These are phyloP conservation scores for Scaptomyza parva DNA, from an alignment of 2,888 invertebrate species.

Conservation along the genomic window DNA sequence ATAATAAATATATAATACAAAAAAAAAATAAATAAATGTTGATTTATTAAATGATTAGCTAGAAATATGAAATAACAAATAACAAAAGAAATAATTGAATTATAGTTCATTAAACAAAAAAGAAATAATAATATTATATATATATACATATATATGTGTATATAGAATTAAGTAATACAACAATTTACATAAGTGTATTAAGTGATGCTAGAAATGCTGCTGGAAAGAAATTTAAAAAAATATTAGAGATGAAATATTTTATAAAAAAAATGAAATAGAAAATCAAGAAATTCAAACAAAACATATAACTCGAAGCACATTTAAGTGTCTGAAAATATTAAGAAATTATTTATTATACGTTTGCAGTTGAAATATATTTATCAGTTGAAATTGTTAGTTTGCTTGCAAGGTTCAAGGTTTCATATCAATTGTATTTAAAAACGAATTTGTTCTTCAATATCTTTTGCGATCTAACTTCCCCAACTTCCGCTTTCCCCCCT, in stretches of 20 bases:
- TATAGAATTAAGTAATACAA: constrained; percentile 23
- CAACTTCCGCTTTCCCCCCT: too few relatives aligned
- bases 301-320: background rate
- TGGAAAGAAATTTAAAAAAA: background rate
- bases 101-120: background rate
- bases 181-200: constrained; percentile 26
- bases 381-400: background rate
- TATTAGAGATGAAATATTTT: constrained; percentile 1
- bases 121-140: constrained; percentile 1
- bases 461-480: background rate
- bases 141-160: background rate
- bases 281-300: background rate
- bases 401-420: constrained; percentile 14
- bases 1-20: constrained; percentile 4
- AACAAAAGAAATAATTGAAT: background rate
- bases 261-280: background rate
- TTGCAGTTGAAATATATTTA: constrained; percentile 21
- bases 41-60: constrained; percentile 64
- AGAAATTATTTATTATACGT: constrained; percentile 20
- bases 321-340: constrained; percentile 11
- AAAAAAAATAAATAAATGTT: constrained; percentile 34
- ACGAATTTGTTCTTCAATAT: background rate
- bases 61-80: constrained; percentile 49
- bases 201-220: constrained; percentile 3
- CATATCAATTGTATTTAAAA: constrained; percentile 7